Percentiles rank a stretch among this genome's conserved stretches.
Evolutionary conservation across 2,797 vertebrate genomes (phyloP).

Genomic region (Rhyacichthys aspro): DNA sequence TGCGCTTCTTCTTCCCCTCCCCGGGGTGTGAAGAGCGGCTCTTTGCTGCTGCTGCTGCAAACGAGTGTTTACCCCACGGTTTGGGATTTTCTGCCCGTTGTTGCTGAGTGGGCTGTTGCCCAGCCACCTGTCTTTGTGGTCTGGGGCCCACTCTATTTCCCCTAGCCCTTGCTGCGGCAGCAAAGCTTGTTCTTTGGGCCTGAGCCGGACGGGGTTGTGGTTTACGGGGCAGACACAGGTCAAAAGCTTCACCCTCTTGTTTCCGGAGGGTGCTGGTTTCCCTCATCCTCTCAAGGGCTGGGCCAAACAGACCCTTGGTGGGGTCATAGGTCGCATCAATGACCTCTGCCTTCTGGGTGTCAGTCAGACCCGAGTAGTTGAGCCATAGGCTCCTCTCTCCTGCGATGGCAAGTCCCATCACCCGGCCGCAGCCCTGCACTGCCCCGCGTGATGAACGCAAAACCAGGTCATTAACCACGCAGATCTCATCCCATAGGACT

Average conservation of each 20-base stretch:
- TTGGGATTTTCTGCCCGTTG: too few species aligned
- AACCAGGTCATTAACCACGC: constrained; percentile 14
- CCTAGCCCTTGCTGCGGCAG: too few species aligned
- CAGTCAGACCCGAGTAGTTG: not conserved
- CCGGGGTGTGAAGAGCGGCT: not conserved
- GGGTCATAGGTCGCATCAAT: not conserved
- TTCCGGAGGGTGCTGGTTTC: constrained; percentile 2
- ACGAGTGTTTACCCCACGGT: constrained; percentile 5
- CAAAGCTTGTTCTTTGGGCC: too few species aligned
- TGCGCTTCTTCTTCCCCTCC: too few species aligned
- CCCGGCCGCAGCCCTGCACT: not conserved
- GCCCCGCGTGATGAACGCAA: not conserved
- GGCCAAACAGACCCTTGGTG: constrained; percentile 15
- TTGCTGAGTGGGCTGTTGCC: too few species aligned
- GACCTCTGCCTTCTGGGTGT: constrained; percentile 7
- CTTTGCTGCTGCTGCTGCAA: not conserved
- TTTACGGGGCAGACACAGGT: not conserved
- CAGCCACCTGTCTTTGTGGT: not conserved
- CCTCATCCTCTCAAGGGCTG: not conserved
- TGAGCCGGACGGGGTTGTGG: not conserved
- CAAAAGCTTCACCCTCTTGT: not conserved
- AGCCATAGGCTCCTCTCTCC: constrained; percentile 14
- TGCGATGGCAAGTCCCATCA: not conserved
- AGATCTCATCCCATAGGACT: constrained; percentile 14
- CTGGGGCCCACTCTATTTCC: not conserved